Conservation (phyloP, 2,797 vertebrate species). For the Schizopygopsis malacanthus region DNA sequence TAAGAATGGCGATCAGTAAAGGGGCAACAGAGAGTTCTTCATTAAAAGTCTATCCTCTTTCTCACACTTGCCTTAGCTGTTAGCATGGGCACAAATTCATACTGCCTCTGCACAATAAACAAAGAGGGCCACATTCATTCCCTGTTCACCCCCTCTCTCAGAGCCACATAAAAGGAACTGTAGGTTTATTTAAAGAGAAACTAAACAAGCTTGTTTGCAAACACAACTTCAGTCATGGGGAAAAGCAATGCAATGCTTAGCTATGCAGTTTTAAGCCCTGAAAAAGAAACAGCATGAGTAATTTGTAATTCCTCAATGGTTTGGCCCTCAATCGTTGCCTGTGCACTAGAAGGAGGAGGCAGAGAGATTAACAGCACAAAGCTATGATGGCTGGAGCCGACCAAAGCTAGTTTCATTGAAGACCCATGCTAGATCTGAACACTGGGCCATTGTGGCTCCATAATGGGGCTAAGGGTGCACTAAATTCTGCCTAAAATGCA, state of each 20-base stretch:
- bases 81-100: slow-evolving; percentile 75
- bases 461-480: slow-evolving; percentile 47
- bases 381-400: slow-evolving; percentile 31
- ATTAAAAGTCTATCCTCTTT: slow-evolving; percentile 57
- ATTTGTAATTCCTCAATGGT: slow-evolving; percentile 45
- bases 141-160: slow-evolving; percentile 13
- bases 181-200: slow-evolving; percentile 57
- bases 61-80: slow-evolving; percentile 59
- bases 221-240: slow-evolving; percentile 53
- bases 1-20: slow-evolving; percentile 19
- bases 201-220: slow-evolving; percentile 57
- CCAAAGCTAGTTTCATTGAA: slow-evolving; percentile 53
- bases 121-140: slow-evolving; percentile 56
- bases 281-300: slow-evolving; percentile 46
- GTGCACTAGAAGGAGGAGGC: slow-evolving; percentile 40
- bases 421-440: slow-evolving; percentile 44
- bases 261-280: slow-evolving; percentile 50
- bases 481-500: slow-evolving; percentile 52
- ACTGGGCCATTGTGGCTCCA: slow-evolving; percentile 54
- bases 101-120: slow-evolving; percentile 66
- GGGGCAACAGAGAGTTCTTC: slow-evolving; percentile 43
- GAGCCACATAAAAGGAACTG: slow-evolving; percentile 28
- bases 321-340: slow-evolving; percentile 39
- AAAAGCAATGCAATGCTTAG: slow-evolving; percentile 26
- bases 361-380: slow-evolving; percentile 40